These are phyloP conservation scores for Nestor notabilis DNA, from an alignment of 2,113 vertebrate genomes.

Conservation along the genomic window DNA sequence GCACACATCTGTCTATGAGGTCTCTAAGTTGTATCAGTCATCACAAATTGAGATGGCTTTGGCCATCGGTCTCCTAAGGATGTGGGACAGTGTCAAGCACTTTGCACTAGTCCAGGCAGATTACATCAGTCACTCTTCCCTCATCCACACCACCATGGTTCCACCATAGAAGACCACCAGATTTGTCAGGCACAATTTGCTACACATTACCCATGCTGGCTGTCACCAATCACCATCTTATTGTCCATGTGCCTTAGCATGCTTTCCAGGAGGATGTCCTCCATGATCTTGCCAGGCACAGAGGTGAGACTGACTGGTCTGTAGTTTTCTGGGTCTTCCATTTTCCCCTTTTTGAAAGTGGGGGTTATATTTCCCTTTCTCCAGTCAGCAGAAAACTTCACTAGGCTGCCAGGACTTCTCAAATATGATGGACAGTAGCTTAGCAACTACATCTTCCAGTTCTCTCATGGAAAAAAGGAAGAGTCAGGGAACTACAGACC, in stretches of 20 bases:
- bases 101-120: background rate
- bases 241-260: background rate
- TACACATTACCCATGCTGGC: background rate
- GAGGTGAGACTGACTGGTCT: background rate
- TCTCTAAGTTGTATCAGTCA: no score
- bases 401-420: background rate
- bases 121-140: background rate
- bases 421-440: background rate
- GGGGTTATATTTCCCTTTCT: background rate
- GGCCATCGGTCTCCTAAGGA: background rate
- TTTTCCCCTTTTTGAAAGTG: background rate
- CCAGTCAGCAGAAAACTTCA: background rate
- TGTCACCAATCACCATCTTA: background rate
- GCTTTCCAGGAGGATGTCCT: background rate
- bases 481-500: background rate
- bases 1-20: rapidly evolving
- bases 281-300: background rate
- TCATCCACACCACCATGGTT: background rate
- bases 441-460: background rate
- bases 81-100: background rate
- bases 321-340: background rate
- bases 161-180: background rate
- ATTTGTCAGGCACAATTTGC: background rate
- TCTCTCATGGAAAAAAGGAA: background rate
- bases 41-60: background rate